Percentiles rank a stretch among this genome's conserved stretches.
phyloP scores from a whole-genome alignment of 2,888 invertebrate species.

The Leucophenga maculata region DNA sequence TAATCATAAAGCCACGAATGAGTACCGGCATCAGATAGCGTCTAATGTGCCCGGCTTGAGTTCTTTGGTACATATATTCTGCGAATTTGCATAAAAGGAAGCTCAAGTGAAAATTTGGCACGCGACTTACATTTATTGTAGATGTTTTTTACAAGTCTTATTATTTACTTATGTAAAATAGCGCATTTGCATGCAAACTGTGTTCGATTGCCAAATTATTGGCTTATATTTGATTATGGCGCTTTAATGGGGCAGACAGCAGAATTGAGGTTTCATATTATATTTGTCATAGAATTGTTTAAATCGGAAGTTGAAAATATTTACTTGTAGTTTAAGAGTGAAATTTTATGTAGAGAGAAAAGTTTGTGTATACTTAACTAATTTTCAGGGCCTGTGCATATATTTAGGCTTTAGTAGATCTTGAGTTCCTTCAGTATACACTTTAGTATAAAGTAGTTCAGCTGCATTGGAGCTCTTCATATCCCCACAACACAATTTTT shows the following conservation, averaged over 20 bases:
- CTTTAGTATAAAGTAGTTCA: too few relatives aligned
- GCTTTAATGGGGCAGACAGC: not conserved
- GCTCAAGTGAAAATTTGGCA: conserved; percentile 21
- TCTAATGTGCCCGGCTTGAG: not conserved
- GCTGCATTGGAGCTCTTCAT: too few relatives aligned
- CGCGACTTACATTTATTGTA: not conserved
- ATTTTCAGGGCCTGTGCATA: too few relatives aligned
- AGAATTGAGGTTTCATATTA: too few relatives aligned
- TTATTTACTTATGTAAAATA: not conserved
- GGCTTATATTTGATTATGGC: conserved; percentile 19
- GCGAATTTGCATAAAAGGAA: conserved; percentile 1
- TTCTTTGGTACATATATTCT: conserved; percentile 7
- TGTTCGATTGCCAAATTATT: not conserved
- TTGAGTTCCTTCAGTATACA: too few relatives aligned
- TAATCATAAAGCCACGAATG: conserved; percentile 6
- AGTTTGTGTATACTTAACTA: too few relatives aligned
- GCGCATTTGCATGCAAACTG: not conserved
- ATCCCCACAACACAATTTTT: too few relatives aligned
- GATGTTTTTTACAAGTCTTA: not conserved
- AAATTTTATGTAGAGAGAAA: not conserved
- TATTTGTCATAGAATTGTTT: not conserved
- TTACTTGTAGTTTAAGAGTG: not conserved
- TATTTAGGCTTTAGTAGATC: too few relatives aligned
- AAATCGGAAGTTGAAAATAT: not conserved
- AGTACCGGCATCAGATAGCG: not conserved